Evolutionary conservation across 1,140 invertebrate genomes (phyloP).

Genomic region (Ephestia elutella): DNA sequence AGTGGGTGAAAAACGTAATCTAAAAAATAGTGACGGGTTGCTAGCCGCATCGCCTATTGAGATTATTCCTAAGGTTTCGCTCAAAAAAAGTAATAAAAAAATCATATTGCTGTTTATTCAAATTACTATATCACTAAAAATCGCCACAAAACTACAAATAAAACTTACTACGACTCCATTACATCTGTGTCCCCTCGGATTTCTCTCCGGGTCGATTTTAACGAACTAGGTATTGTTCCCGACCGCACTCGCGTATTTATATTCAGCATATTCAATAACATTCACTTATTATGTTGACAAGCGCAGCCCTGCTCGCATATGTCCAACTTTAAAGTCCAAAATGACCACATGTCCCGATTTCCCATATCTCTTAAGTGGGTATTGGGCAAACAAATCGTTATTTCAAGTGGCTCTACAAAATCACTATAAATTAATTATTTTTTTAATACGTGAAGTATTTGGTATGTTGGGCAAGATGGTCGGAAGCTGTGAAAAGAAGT

Average conservation of each 20-base stretch:
- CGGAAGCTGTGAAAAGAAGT: too few species aligned
- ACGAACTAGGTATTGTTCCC: slow-evolving; percentile 53
- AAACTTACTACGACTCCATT: slow-evolving; percentile 17
- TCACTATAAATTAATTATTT: not conserved
- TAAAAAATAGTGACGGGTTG: too few species aligned
- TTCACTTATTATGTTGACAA: slow-evolving; percentile 58
- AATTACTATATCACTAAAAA: not conserved
- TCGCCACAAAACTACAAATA: not conserved
- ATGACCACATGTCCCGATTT: slow-evolving; percentile 17
- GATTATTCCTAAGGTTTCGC: too few species aligned
- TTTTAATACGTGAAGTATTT: too few species aligned
- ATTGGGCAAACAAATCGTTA: slow-evolving; percentile 5
- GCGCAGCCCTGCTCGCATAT: slow-evolving; percentile 47
- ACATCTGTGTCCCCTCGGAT: slow-evolving; percentile 13
- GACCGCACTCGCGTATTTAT: slow-evolving; percentile 20
- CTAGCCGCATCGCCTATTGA: too few species aligned
- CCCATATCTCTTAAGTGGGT: slow-evolving; percentile 10
- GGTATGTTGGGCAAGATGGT: not conserved
- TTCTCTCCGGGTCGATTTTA: slow-evolving; percentile 40
- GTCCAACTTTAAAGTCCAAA: slow-evolving; percentile 34
- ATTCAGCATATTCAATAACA: slow-evolving; percentile 66
- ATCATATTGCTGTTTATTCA: too few species aligned
- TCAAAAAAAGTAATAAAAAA: too few species aligned
- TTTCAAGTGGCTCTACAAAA: not conserved
- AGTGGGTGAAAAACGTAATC: too few species aligned